A percentile compares a stretch with the other conserved stretches of the same genome.
These are phyloP conservation scores for Trochalopteron elliotii DNA, from an alignment of 2,113 vertebrate species.

Conservation along the genomic window DNA sequence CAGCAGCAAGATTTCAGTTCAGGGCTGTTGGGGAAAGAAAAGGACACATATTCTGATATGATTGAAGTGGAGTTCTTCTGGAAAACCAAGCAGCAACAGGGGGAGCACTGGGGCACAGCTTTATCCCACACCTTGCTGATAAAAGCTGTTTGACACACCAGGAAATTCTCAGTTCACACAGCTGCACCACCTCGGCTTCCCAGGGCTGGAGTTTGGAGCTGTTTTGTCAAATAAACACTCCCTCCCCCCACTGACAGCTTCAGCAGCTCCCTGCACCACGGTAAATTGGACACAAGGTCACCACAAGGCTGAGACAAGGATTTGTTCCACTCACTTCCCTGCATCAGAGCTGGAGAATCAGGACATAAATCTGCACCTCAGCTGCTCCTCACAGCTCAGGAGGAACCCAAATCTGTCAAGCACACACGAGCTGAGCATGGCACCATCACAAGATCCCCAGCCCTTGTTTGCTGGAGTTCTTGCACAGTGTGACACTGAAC, in stretches of 20 bases:
- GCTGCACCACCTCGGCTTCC: not conserved
- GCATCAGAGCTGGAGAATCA: not conserved
- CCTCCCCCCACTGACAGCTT: not conserved
- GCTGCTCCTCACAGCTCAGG: not conserved
- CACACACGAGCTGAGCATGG: not conserved
- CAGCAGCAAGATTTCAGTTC: not conserved
- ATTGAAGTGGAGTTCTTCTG: not conserved
- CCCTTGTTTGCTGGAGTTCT: not conserved
- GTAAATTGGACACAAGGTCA: not conserved
- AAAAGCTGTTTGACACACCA: accelerated
- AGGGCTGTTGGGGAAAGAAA: not conserved
- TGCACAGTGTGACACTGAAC: not conserved
- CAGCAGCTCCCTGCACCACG: not conserved
- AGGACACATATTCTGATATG: no score
- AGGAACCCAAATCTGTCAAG: not conserved
- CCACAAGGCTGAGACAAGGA: not conserved
- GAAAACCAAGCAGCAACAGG: not conserved
- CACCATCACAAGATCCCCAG: not conserved
- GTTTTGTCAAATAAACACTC: not conserved
- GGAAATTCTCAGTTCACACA: not conserved
- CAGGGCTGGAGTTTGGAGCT: not conserved
- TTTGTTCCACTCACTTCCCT: not conserved
- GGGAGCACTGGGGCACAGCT: not conserved
- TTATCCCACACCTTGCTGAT: not conserved
- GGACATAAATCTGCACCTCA: not conserved